These are phyloP conservation scores for Promerops cafer DNA, from an alignment of 2,113 vertebrate genomes.

Conservation along the genomic window DNA sequence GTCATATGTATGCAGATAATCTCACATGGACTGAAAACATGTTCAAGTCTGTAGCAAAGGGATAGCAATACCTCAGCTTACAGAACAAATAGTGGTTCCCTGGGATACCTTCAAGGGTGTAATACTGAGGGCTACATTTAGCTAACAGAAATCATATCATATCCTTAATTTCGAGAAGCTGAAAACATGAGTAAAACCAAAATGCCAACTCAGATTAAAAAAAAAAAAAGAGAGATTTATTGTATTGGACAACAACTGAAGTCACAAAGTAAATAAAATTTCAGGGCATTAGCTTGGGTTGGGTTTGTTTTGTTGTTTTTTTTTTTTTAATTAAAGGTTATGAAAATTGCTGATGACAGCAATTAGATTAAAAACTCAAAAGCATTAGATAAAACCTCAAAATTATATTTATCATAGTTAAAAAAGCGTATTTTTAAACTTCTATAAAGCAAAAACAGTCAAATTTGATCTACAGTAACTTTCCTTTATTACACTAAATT, in stretches of 20 bases:
- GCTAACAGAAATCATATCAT: not conserved
- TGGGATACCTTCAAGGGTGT: not conserved
- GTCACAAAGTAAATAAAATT: not conserved
- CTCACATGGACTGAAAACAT: not conserved
- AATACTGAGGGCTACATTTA: not conserved
- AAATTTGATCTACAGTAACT: not conserved
- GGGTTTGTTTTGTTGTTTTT: not conserved
- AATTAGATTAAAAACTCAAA: not conserved
- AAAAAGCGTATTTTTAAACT: not conserved
- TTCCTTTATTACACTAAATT: not conserved
- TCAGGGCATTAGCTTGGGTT: not conserved
- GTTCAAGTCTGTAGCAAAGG: not conserved
- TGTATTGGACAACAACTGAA: not conserved
- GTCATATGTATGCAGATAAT: not conserved
- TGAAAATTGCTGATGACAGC: not conserved
- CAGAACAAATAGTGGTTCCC: rapidly evolving
- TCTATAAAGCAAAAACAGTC: not conserved
- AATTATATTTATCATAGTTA: not conserved
- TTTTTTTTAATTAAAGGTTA: not conserved
- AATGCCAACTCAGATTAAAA: not conserved
- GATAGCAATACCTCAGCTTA: not conserved
- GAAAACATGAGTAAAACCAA: not conserved
- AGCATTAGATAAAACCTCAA: not conserved
- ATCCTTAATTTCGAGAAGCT: not conserved
- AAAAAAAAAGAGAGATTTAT: not conserved